Evolutionary conservation across 53 echinoderm and acorn worm species (phyloP).

Genomic region (Glandiceps talaboti): DNA sequence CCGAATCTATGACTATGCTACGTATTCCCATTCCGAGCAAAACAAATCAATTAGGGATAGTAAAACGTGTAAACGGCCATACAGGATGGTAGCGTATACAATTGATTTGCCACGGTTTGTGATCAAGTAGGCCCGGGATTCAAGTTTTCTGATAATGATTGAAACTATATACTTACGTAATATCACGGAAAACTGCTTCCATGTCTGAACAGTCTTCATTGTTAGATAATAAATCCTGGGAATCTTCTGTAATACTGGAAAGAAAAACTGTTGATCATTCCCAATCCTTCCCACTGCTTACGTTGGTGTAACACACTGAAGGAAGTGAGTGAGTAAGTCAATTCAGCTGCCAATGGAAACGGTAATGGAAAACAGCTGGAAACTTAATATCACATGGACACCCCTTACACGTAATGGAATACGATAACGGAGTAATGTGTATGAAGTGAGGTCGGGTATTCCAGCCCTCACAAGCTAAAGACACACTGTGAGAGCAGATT

Average conservation of each 20-base stretch:
- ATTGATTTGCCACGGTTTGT: too few species aligned
- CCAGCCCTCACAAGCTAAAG: not conserved
- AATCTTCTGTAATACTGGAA: not conserved
- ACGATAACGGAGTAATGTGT: too few species aligned
- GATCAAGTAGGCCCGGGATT: too few species aligned
- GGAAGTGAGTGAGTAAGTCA: not conserved
- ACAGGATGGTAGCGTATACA: too few species aligned
- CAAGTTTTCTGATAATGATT: not conserved
- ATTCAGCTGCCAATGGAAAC: not conserved
- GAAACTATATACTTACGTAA: not conserved
- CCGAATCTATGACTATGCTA: too few species aligned
- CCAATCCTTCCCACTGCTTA: not conserved
- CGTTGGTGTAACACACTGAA: not conserved
- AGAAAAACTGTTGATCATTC: not conserved
- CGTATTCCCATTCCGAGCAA: too few species aligned
- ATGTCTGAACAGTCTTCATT: not conserved
- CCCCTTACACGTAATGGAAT: not conserved
- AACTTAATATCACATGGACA: not conserved
- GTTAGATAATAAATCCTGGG: not conserved
- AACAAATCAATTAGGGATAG: too few species aligned
- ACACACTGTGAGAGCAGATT: not conserved
- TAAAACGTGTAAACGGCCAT: too few species aligned
- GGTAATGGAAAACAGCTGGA: not conserved
- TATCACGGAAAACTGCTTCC: not conserved
- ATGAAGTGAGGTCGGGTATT: too few species aligned